These are phyloP conservation scores for Coenobita brevimanus DNA, from an alignment of 1,140 invertebrate genomes.

Conservation along the genomic window DNA sequence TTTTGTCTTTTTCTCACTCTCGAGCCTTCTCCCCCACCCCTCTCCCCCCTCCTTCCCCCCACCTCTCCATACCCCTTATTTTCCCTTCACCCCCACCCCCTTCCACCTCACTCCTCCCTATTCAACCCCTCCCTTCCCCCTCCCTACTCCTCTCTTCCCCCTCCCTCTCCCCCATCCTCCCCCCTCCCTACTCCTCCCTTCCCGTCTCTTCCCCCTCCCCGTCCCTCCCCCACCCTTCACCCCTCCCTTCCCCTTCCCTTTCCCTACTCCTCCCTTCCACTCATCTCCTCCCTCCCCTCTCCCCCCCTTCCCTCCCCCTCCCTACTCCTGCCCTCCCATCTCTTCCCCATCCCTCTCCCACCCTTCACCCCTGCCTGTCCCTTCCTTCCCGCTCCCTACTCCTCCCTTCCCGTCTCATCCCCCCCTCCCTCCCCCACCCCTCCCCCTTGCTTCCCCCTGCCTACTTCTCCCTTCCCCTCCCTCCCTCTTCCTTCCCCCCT, in stretches of 20 bases:
- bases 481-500: neutral
- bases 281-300: neutral
- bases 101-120: neutral
- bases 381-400: neutral
- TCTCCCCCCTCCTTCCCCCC: neutral
- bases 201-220: conserved; percentile 15
- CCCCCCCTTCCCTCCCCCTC: neutral
- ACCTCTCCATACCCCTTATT: neutral
- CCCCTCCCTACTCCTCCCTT: conserved; percentile 13
- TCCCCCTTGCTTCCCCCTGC: neutral
- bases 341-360: neutral
- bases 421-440: neutral
- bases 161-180: neutral
- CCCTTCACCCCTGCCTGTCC: neutral
- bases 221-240: neutral
- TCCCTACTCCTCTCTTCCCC: neutral
- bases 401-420: neutral
- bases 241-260: neutral
- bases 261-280: neutral
- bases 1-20: no score
- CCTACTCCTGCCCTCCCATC: neutral
- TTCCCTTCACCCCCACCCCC: neutral
- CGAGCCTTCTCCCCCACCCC: neutral
- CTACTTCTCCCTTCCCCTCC: neutral
- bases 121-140: neutral